Base-by-base conservation (phyloP, 2,888 invertebrate genomes). In the Temnothorax ravouxi region DNA sequence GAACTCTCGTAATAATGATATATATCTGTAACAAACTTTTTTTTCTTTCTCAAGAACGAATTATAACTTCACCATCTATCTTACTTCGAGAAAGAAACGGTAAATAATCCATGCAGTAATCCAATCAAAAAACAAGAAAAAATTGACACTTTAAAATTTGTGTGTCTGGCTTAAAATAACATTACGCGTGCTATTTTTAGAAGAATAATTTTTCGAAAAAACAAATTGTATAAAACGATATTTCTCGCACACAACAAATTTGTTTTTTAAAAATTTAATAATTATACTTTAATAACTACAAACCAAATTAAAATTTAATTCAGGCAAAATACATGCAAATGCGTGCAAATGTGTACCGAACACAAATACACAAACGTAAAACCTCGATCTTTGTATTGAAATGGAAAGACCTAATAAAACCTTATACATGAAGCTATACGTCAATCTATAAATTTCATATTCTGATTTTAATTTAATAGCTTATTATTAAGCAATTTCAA, bases 1-100 rank as follows among this genome's bases (percentile, higher is more conserved):
- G 15, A 29, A 47, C 41, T 67, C n/a, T 67, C 67, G 25, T 41
- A 52, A 67, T 54, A n/a, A 67, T 41, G 41, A 67, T 77, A 41
- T 77, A 41, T 67, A 41, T 77, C 25, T 21, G 41, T 38, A 66
- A 41, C 13, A 9, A 52, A 38, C 6, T 2, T 21, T 62, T 0
- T 47, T 4, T 18, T 34, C n/a, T 34, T 15, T 41, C 8, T 15
- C 11, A 18, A 44, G n/a, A 29, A 11, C n/a, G n/a, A 56, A 54
- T 29, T 29, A 67, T 41, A 25, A 47, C 18, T 34, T 34, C 13
- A 47, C 13, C 18, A 41, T 77, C 52, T 25, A 13, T 66, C 18
- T 66, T 29, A 52, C n/a, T 25, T 18, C 9, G 34, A 29, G 9
- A 62, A n/a, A 61, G n/a, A 61, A 29, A 29, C 21, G 5, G 21